Base-by-base conservation (phyloP, 2,113 vertebrate genomes). In the Oryzias melastigma region DNA sequence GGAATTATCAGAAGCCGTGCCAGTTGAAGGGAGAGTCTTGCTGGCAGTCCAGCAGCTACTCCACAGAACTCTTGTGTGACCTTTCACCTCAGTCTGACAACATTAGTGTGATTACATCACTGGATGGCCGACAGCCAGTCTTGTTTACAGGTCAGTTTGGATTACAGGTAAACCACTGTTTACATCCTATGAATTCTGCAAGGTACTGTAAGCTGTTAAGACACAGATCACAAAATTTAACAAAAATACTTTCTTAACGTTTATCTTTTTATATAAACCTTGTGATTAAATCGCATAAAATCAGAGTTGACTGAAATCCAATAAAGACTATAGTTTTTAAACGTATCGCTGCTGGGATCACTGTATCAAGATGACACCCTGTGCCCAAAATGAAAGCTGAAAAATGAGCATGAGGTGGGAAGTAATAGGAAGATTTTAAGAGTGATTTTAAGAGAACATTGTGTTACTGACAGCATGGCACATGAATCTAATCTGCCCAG, bases 1-100 rank as follows among this genome's bases (percentile, higher is more conserved):
- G 35, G 35, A 35, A 8, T 58, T 48, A 58, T 62, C 49, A 57
- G 65, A 68, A 72, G 49, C 54, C 13, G 20, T 29, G 66, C 73
- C 66, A 69, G 55, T 43, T 10, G 15, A 45, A 58, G 78, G 61
- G 71, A 75, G 64, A 51, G 60, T 81, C 66, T 77, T 71, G 45
- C 52, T 71, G 57, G 62, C 70, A 58, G 71, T 71, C 55, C 55
- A 29, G 4, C 42, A 27, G 61, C 62, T 65, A 52, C 54, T 65
- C 60, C 25, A 24, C 59, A 50, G 43, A 42, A 65, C 42, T 52
- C 56, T 44, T 58, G 51, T 50, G 58, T 61, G 35, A 46, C 44
- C 14, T 61, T 69, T 58, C 35, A 55, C 45, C 52, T 67, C 52
- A 29, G 53, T 18, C 64, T 57, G 75, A 61, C 51, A 71, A 48